Conservation (phyloP, 2,113 vertebrate genomes). For the Pavo muticus region DNA sequence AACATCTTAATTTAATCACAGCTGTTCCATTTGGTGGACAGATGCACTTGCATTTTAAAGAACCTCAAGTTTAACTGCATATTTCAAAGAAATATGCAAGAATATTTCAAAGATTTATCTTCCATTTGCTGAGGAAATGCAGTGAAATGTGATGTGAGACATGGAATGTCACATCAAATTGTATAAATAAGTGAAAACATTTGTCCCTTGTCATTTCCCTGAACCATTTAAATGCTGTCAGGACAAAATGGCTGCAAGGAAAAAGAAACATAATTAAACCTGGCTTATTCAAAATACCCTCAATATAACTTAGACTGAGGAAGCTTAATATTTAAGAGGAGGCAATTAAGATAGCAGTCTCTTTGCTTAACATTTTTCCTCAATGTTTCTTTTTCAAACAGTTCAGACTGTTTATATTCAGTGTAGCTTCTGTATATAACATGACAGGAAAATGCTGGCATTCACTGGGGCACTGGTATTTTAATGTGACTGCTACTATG, state of each 20-base stretch:
- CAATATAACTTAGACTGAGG: neutral
- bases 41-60: conserved; percentile 42
- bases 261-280: conserved; percentile 53
- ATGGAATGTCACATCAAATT: conserved; percentile 34
- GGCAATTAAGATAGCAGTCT: conserved; percentile 45
- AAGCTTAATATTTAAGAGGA: conserved; percentile 42
- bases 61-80: neutral
- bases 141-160: neutral
- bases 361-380: neutral
- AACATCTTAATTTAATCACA: conserved; percentile 6
- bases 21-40: conserved; percentile 22
- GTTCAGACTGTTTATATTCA: conserved; percentile 18
- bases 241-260: conserved; percentile 46
- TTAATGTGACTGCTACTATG: neutral
- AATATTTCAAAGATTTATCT: conserved; percentile 39
- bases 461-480: neutral
- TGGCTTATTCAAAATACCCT: conserved; percentile 39
- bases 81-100: conserved; percentile 30
- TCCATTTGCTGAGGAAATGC: conserved; percentile 15
- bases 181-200: conserved; percentile 55
- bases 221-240: conserved; percentile 41
- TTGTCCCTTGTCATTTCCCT: conserved; percentile 29
- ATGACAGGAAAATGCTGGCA: neutral
- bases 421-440: neutral
- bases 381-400: neutral